Base-by-base conservation (phyloP, 2,113 vertebrate species). In the Notothenia coriiceps region DNA sequence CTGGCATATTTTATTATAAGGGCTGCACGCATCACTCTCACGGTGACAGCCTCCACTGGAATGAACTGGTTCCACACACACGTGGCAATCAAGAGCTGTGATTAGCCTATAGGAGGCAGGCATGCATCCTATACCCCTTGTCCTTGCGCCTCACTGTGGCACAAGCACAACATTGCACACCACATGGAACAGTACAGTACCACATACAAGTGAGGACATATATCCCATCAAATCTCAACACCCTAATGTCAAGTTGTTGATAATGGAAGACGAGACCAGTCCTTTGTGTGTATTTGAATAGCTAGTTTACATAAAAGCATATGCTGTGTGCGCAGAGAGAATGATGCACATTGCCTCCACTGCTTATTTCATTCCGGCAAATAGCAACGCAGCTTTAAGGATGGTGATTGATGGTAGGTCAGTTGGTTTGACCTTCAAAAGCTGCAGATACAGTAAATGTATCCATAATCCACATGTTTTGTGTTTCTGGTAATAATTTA, bases 261-360 rank as follows among this genome's bases (percentile, higher is more conserved):
- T 47, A 57, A 35, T 63, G 18, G 20, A 18, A 55, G 40, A 44
- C 17, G 17, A 50, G 14, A 70, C 47, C 22, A 33, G 9, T 54
- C 61, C 4, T 74, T 52, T 74, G 47, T 68, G 22, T 40, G 22
- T 35, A 17, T 63, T 80, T 51, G 29, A 46, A 63, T 40, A 13
- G 10, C 40, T 63, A 12, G 10, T 64, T 57, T 74, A 65, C 63
- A 59, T 55, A 66, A 65, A 61, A 33, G 1, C n/a, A n/a, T n/a
- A 20, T 20, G 5, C 57, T 70, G 49, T 4, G 9, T 11, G 57
- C 49, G 49, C 61, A 73, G 25, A 71, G 18, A 17, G 69, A 66
- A 55, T 22, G 10, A 60, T 62, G 33, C 47, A 33, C 33, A n/a
- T 44, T 50, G 10, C 22, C 1, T 29, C 44, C 25, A n/a, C 66